Conservation (phyloP, 2,888 invertebrate species). For the Amblyjoppa fuscipennis region DNA sequence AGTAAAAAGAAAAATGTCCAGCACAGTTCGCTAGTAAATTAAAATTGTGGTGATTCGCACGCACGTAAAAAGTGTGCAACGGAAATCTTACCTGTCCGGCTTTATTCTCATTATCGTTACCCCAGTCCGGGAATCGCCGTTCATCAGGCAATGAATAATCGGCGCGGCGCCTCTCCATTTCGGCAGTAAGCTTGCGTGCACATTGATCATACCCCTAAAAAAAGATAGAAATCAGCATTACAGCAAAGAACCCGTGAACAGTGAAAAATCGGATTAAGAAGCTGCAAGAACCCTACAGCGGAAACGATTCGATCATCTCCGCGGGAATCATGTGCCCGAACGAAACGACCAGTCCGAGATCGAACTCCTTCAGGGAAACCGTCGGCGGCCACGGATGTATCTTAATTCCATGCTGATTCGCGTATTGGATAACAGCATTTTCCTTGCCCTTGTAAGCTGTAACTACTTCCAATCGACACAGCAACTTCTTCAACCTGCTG, state of each 20-base stretch:
- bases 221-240: slow-evolving; percentile 63
- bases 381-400: slow-evolving; percentile 89
- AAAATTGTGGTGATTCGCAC: background rate
- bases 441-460: slow-evolving; percentile 88
- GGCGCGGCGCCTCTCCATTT: slow-evolving; percentile 98
- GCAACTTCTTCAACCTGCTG: slow-evolving; percentile 86
- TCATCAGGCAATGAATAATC: slow-evolving; percentile 93
- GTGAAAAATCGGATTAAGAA: slow-evolving; percentile 14
- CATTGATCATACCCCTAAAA: slow-evolving; percentile 95
- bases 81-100: slow-evolving; percentile 87
- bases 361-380: slow-evolving; percentile 87
- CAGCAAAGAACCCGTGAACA: background rate
- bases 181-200: slow-evolving; percentile 96
- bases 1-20: background rate
- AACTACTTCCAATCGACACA: slow-evolving; percentile 89
- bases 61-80: background rate
- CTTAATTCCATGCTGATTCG: slow-evolving; percentile 87
- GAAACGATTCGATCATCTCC: slow-evolving; percentile 91
- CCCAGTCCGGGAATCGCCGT: slow-evolving; percentile 93
- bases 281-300: slow-evolving; percentile 89
- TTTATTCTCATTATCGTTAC: slow-evolving; percentile 95
- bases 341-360: slow-evolving; percentile 96
- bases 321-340: slow-evolving; percentile 96
- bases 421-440: slow-evolving; percentile 90
- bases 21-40: background rate